A percentile compares a stretch with the other conserved stretches of the same genome.
Conservation (phyloP, 1,140 invertebrate species). For the Leptopilina boulardi region DNA sequence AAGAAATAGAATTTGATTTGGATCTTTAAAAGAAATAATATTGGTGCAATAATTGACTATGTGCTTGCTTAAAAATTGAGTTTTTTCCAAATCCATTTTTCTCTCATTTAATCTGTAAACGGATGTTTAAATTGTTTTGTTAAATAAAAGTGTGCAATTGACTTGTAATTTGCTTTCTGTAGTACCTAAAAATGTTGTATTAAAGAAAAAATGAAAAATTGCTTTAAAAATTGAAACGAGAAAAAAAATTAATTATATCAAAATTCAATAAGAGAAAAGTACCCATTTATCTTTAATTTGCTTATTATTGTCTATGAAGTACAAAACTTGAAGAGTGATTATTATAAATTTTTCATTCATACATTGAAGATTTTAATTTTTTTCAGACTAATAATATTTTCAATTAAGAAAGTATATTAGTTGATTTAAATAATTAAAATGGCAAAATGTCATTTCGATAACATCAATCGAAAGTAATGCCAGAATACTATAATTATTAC, state of each 20-base stretch:
- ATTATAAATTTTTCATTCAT: neutral
- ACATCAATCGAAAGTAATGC: neutral
- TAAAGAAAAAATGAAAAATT: neutral
- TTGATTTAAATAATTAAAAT: neutral
- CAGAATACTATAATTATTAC: neutral
- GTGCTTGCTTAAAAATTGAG: neutral
- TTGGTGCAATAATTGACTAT: neutral
- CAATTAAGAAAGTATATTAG: constrained; percentile 12
- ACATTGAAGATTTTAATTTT: neutral
- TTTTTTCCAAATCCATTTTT: neutral
- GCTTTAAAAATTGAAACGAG: too few relatives aligned
- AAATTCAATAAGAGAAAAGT: too few relatives aligned
- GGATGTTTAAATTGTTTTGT: constrained; percentile 1
- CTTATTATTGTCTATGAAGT: constrained; percentile 7
- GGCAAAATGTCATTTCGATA: constrained; percentile 18
- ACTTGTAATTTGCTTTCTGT: neutral
- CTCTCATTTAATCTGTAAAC: neutral
- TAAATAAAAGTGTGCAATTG: neutral
- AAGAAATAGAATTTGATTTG: neutral
- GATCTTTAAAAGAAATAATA: neutral
- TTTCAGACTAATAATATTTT: neutral
- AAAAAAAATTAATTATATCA: neutral
- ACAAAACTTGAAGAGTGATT: constrained; percentile 7
- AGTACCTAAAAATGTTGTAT: neutral
- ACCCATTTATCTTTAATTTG: neutral